Evolutionary conservation across 2,113 vertebrate species (phyloP).

Genomic region (Azemiops feae): DNA sequence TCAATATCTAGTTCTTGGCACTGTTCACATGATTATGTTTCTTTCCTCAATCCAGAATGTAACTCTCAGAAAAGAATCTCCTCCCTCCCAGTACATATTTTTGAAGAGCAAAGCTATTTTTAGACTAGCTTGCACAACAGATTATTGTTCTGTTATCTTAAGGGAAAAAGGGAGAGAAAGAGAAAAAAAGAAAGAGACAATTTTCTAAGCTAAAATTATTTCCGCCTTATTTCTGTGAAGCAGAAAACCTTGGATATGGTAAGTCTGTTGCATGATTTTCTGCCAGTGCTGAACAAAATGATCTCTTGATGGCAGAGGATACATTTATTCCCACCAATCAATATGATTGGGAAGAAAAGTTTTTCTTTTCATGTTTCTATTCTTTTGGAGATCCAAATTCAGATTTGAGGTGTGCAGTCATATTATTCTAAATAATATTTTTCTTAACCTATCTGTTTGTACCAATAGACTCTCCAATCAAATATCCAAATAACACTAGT

Average conservation of each 20-base stretch:
- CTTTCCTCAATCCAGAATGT: slow-evolving; percentile 47
- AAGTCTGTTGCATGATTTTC: slow-evolving; percentile 31
- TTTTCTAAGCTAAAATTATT: slow-evolving; percentile 61
- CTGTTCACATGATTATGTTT: slow-evolving; percentile 47
- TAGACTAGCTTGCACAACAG: slow-evolving; percentile 60
- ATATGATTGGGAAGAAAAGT: slow-evolving; percentile 38
- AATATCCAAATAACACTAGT: background rate
- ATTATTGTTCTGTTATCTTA: slow-evolving; percentile 64
- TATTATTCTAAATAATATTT: background rate
- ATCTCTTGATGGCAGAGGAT: slow-evolving; percentile 50
- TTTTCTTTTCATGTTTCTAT: slow-evolving; percentile 18
- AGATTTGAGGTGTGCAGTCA: slow-evolving; percentile 38
- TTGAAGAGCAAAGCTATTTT: slow-evolving; percentile 65
- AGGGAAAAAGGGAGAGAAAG: slow-evolving; percentile 5
- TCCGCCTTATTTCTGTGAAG: slow-evolving; percentile 47
- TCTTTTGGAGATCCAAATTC: slow-evolving; percentile 35
- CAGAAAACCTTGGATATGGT: slow-evolving; percentile 34
- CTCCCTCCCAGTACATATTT: slow-evolving; percentile 61
- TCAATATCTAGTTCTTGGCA: slow-evolving; percentile 45
- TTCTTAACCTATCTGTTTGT: slow-evolving; percentile 31
- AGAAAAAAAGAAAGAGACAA: slow-evolving; percentile 9
- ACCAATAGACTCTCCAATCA: background rate
- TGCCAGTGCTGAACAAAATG: slow-evolving; percentile 50
- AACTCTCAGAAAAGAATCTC: slow-evolving; percentile 58
- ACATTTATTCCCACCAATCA: slow-evolving; percentile 2